A percentile compares a stretch with the other conserved stretches of the same genome.
phyloP scores from a whole-genome alignment of 2,797 vertebrate genomes.

The Sciaenops ocellatus region DNA sequence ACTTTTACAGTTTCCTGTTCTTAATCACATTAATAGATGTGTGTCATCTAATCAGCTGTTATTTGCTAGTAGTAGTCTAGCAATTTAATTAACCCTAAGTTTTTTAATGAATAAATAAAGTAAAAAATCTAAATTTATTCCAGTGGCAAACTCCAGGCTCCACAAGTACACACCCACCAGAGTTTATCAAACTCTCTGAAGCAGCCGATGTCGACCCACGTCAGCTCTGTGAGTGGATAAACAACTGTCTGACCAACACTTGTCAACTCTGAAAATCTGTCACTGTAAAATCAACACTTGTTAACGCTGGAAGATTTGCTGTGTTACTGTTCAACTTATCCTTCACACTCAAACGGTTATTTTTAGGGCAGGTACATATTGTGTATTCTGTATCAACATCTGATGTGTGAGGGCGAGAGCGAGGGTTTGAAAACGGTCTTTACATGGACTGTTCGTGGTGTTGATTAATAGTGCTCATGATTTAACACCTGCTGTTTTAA shows the following conservation, averaged over 20 bases:
- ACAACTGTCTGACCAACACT: conserved; percentile 43
- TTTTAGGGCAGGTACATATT: conserved; percentile 46
- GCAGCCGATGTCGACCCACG: neutral
- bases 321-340: conserved; percentile 36
- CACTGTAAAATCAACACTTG: conserved; percentile 65
- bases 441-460: conserved; percentile 39
- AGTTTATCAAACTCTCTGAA: neutral
- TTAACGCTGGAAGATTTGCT: conserved; percentile 51
- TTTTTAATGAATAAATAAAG: no score
- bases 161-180: neutral
- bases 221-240: conserved; percentile 31
- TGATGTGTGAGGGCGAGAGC: conserved; percentile 35
- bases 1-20: neutral
- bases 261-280: conserved; percentile 46
- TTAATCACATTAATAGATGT: neutral
- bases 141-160: neutral
- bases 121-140: neutral
- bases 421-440: conserved; percentile 48
- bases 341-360: conserved; percentile 16
- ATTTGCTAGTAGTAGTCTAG: neutral
- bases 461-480: conserved; percentile 87
- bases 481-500: conserved; percentile 91
- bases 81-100: neutral
- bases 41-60: neutral
- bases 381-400: conserved; percentile 50